phyloP scores from a whole-genome alignment of 2,113 vertebrate species.

The Psophia crepitans region DNA sequence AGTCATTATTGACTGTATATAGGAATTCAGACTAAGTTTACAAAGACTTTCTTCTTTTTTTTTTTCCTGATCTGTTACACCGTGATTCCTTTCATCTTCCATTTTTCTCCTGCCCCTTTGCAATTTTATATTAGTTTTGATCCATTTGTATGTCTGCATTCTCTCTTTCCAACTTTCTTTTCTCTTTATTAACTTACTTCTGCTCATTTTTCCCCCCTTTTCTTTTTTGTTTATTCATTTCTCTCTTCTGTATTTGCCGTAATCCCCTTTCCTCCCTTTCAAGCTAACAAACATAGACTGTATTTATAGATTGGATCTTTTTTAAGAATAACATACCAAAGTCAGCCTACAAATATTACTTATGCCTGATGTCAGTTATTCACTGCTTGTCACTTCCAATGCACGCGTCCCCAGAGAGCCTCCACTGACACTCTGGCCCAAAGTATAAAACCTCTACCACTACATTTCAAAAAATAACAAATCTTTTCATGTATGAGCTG shows the following conservation, averaged over 20 bases:
- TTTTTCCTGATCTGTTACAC: neutral
- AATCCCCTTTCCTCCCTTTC: neutral
- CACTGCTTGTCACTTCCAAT: conserved; percentile 56
- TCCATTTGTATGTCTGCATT: neutral
- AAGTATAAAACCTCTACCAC: neutral
- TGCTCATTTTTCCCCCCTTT: neutral
- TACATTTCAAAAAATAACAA: conserved; percentile 50
- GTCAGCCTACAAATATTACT: conserved; percentile 55
- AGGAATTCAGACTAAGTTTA: neutral
- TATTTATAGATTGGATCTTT: conserved; percentile 40
- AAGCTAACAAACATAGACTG: conserved; percentile 22
- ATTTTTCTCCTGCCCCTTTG: neutral
- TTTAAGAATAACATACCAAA: conserved; percentile 55
- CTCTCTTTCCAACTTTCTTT: neutral
- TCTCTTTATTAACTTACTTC: neutral
- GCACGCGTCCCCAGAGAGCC: neutral
- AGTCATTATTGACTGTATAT: neutral
- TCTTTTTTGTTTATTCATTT: neutral
- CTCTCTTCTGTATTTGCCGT: neutral
- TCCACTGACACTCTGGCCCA: neutral
- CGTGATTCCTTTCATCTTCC: neutral
- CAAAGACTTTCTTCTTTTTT: neutral
- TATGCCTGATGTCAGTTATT: conserved; percentile 64
- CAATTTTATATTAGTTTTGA: neutral
- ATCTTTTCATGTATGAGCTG: conserved; percentile 44